Conservation (phyloP, 2,797 vertebrate species). For the Cyprinodon diabolis region DNA sequence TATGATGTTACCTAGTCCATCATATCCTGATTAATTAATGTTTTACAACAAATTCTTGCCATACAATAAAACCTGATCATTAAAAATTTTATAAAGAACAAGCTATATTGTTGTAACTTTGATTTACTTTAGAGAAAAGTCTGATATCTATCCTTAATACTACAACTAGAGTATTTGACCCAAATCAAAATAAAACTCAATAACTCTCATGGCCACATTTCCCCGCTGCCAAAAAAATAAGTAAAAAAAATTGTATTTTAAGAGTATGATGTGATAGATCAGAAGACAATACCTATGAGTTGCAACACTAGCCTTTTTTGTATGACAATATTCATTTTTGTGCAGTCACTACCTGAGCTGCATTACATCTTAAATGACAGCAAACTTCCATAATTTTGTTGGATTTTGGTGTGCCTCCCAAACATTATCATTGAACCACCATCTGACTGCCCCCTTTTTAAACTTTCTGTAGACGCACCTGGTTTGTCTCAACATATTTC, state of each 20-base stretch:
- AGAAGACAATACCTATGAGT: neutral
- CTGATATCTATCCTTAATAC: too few species aligned
- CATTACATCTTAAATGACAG: neutral
- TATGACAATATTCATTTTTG: neutral
- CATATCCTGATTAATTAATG: neutral
- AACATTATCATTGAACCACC: neutral
- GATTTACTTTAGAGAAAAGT: neutral
- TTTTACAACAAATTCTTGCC: too few species aligned
- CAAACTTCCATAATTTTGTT: neutral
- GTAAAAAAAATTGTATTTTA: too few species aligned
- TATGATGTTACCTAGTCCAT: neutral
- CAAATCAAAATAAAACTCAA: neutral
- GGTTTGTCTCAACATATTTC: neutral
- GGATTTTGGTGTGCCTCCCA: neutral
- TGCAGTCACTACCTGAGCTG: neutral
- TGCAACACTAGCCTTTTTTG: neutral
- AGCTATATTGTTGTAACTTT: neutral
- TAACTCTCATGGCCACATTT: too few species aligned
- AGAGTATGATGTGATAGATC: neutral
- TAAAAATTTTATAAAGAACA: neutral
- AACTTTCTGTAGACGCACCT: neutral
- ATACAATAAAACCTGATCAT: too few species aligned
- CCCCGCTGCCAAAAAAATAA: too few species aligned
- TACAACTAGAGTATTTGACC: neutral
- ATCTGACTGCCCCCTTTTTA: neutral